Evolutionary conservation across 2,113 vertebrate genomes (phyloP), one percentile per base, ranked within the genome.

Genomic region (Pterocles gutturalis): DNA sequence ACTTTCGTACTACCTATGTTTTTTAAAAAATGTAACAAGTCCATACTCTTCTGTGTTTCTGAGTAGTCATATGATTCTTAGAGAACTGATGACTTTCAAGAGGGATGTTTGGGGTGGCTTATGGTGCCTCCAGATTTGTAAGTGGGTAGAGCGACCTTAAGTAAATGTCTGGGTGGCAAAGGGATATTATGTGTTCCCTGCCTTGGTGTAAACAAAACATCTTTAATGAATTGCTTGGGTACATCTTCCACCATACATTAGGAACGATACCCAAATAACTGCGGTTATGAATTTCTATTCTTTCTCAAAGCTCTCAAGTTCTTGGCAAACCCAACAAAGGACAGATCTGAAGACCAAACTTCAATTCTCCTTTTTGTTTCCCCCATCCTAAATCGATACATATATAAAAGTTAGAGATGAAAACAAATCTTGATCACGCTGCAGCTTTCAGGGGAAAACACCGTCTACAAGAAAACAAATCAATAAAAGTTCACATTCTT

Each of bases 401-500:
- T 49, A 95, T 90, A 94, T 87, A 96, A 95, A 90, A 87, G 94
- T 90, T 86, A 61, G 73, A 89, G 88, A 97, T 93, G 78, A 87
- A 96, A 96, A 96, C 95, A 96, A 97, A 97, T 84, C 96, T 96
- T 90, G 96, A 88, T 83, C 89, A 79, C 36, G 76, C 85, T 69
- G 72, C 66, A 91, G 92, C 77, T 83, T 96, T 83, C 81, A 71
- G 84, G 92, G 94, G 70, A 89, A 94, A 94, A 91, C 62, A 86
- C 91, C 4, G 0, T 61, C 95, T 90, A 97, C 95, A 96, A 94
- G 97, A 88, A 97, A 97, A 96, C 94, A 96, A 98, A 98, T 98
- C 97, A 92, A 98, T 98, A 97, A 78, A 87, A 62, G 90, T 93
- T 51, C 4, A 22, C 93, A 87, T 89, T 96, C 91, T 85, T 95